Percentiles rank a stretch among this genome's conserved stretches.
These are phyloP conservation scores for Rhodophaea formosa DNA, from an alignment of 2,888 invertebrate species.

Conservation along the genomic window DNA sequence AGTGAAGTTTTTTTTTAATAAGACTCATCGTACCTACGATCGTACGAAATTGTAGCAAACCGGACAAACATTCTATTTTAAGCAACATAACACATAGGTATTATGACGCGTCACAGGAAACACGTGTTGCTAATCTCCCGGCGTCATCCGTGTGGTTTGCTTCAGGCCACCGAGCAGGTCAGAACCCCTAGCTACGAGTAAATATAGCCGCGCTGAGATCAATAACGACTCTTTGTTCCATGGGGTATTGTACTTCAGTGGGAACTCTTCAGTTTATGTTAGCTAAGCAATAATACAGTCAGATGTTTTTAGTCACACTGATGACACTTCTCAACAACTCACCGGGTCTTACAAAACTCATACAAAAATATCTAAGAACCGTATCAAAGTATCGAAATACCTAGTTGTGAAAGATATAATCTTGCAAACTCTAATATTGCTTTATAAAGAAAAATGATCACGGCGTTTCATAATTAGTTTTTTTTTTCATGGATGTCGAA, in stretches of 20 bases:
- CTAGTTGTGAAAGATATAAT: no score
- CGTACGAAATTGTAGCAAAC: not conserved
- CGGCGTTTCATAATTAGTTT: no score
- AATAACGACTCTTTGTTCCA: slow-evolving; percentile 10
- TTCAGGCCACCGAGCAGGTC: slow-evolving; percentile 5
- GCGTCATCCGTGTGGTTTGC: slow-evolving; percentile 13
- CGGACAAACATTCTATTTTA: not conserved
- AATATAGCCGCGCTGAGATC: slow-evolving; percentile 8
- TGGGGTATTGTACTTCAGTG: not conserved
- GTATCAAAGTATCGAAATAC: no score
- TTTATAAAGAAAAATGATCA: no score
- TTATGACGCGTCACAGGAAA: not conserved
- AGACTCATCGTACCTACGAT: not conserved
- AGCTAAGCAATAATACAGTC: no score
- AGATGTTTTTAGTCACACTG: no score
- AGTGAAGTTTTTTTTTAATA: not conserved
- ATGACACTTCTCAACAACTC: no score
- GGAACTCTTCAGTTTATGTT: not conserved
- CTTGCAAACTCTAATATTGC: no score
- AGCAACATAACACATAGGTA: not conserved
- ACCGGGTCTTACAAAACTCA: no score
- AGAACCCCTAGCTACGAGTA: slow-evolving; percentile 5
- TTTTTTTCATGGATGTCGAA: no score
- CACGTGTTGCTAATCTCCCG: slow-evolving; percentile 21
- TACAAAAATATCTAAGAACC: no score